Evolutionary conservation across 2,888 invertebrate genomes (phyloP).

Genomic region (Agrypnus murinus): DNA sequence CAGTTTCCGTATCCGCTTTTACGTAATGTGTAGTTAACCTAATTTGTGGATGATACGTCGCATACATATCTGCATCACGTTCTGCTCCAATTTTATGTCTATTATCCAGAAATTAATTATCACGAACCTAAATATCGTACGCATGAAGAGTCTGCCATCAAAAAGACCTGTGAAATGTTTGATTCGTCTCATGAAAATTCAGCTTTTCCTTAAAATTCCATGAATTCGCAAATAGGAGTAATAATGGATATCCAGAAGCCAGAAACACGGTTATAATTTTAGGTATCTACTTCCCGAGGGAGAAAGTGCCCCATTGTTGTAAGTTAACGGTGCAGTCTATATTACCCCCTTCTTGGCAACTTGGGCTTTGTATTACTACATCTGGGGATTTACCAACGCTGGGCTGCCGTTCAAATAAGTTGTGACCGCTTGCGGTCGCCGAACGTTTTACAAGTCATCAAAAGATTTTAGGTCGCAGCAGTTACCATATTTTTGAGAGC

Average conservation of each 20-base stretch:
- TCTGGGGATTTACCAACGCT: constrained; percentile 40
- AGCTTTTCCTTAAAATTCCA: constrained; percentile 7
- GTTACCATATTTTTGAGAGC: constrained; percentile 11
- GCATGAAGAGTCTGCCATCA: constrained; percentile 1
- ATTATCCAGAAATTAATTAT: constrained; percentile 3
- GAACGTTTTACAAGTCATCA: constrained; percentile 31
- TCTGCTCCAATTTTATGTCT: constrained; percentile 19
- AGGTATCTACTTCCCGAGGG: constrained; percentile 30
- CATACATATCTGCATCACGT: constrained; percentile 8
- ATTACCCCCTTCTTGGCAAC: constrained; percentile 40
- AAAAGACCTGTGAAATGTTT: neutral
- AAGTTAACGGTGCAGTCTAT: constrained; percentile 41
- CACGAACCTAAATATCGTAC: neutral
- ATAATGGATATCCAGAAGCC: constrained; percentile 17
- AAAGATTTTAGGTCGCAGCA: constrained; percentile 28
- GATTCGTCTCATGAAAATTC: constrained; percentile 3
- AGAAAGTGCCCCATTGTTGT: constrained; percentile 31
- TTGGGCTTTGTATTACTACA: constrained; percentile 45
- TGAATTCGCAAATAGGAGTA: neutral
- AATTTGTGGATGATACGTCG: constrained; percentile 14
- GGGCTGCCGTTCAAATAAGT: constrained; percentile 41
- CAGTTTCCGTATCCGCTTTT: constrained; percentile 16
- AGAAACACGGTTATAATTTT: constrained; percentile 26
- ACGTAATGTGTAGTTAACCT: constrained; percentile 6
- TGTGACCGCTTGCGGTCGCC: constrained; percentile 39